Percentiles rank a stretch among this genome's conserved stretches.
Evolutionary conservation across 2,888 invertebrate genomes (phyloP).

Genomic region (Eupithecia exiguata): DNA sequence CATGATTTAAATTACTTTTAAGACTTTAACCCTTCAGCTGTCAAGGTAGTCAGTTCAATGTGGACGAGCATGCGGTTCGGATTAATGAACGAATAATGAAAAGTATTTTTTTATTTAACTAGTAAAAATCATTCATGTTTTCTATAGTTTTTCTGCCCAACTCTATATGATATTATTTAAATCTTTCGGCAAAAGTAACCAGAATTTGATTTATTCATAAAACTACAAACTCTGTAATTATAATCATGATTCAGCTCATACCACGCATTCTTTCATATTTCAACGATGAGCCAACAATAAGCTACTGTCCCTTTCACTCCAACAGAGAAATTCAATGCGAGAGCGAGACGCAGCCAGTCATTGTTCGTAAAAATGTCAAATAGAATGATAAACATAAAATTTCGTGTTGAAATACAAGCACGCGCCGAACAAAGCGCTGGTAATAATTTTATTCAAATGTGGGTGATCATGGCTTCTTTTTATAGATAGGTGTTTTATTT

Average conservation of each 20-base stretch:
- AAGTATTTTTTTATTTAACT: neutral
- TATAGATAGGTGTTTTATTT: slow-evolving; percentile 54
- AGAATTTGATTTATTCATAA: slow-evolving; percentile 43
- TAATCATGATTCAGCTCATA: slow-evolving; percentile 77
- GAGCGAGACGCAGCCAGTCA: slow-evolving; percentile 63
- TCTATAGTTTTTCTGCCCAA: neutral
- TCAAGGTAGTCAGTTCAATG: neutral
- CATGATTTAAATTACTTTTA: neutral
- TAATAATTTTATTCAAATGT: slow-evolving; percentile 75
- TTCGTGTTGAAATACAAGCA: slow-evolving; percentile 75
- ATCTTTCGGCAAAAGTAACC: slow-evolving; percentile 19
- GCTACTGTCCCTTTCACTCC: slow-evolving; percentile 63
- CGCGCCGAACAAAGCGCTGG: slow-evolving; percentile 66
- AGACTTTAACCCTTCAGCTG: neutral
- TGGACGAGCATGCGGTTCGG: neutral
- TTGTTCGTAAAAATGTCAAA: slow-evolving; percentile 82
- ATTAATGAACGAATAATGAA: neutral
- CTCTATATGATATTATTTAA: neutral
- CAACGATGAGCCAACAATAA: slow-evolving; percentile 66
- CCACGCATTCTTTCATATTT: slow-evolving; percentile 64
- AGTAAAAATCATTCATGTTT: neutral
- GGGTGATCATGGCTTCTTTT: slow-evolving; percentile 60
- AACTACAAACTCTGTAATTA: slow-evolving; percentile 64
- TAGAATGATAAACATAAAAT: slow-evolving; percentile 82
- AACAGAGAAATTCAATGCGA: slow-evolving; percentile 49